A percentile compares a stretch with the other conserved stretches of the same genome.
Conservation (phyloP, 2,113 vertebrate genomes). For the Carollia perspicillata region DNA sequence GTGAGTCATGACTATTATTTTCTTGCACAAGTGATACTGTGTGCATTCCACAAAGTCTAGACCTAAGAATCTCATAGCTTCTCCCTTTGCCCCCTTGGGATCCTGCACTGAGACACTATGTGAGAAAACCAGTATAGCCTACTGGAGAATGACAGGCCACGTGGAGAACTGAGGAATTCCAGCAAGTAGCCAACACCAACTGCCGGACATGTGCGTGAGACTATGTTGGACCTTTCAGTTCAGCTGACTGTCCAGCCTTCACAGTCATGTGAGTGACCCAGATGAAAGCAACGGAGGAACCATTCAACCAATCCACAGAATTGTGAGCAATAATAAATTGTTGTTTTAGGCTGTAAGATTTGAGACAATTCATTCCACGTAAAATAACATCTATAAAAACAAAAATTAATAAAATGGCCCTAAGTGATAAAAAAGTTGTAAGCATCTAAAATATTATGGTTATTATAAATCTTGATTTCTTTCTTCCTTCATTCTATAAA, state of each 20-base stretch:
- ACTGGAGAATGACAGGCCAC: neutral
- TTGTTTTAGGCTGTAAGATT: neutral
- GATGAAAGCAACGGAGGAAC: neutral
- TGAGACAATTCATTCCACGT: neutral
- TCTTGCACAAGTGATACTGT: neutral
- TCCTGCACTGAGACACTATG: neutral
- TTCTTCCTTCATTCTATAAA: neutral
- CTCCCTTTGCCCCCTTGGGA: neutral
- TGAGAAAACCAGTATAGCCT: neutral
- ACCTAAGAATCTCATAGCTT: neutral
- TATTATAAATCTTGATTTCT: slow-evolving; percentile 5
- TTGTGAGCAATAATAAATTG: neutral
- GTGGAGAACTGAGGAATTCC: neutral
- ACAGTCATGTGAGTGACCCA: neutral
- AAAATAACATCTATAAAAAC: neutral
- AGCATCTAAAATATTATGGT: neutral
- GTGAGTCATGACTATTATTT: neutral
- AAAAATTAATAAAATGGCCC: slow-evolving; percentile 18
- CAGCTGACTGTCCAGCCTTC: neutral
- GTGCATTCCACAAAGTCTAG: neutral
- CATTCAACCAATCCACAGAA: neutral
- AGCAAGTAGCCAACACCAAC: neutral
- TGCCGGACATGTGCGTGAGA: neutral
- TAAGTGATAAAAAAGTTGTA: neutral
- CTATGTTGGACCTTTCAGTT: neutral